Conservation (phyloP, 2,113 vertebrate genomes). For the Isurus oxyrinchus region DNA sequence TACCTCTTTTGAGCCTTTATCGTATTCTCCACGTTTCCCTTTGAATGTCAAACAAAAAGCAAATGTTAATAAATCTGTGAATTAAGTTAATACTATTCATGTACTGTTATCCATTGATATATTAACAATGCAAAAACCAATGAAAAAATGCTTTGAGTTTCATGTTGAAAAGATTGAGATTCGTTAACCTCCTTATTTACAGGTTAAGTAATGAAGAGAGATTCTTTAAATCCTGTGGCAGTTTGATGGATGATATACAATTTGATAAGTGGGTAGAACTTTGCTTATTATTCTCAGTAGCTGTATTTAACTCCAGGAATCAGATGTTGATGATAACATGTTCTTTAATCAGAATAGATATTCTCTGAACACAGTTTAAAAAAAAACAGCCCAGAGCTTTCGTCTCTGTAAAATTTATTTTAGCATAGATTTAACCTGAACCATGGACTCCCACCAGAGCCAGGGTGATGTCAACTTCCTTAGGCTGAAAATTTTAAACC, state of each 20-base stretch:
- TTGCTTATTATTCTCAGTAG: background rate
- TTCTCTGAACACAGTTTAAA: background rate
- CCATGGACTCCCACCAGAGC: background rate
- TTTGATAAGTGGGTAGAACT: background rate
- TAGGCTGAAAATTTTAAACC: background rate
- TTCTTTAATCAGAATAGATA: background rate
- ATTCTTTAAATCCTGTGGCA: background rate
- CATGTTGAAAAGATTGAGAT: conserved; percentile 1
- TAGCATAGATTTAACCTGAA: background rate
- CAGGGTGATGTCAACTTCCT: background rate
- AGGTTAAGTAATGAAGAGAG: background rate
- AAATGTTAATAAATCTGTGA: background rate
- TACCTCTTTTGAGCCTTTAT: background rate
- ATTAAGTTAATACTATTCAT: background rate
- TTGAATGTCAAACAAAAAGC: conserved; percentile 12
- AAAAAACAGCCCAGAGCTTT: background rate
- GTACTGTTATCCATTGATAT: background rate
- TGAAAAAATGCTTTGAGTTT: background rate
- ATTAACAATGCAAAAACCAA: background rate
- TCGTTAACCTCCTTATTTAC: background rate
- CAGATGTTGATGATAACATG: background rate
- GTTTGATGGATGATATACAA: background rate
- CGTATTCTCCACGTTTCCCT: background rate
- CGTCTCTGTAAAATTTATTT: background rate
- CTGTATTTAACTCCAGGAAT: background rate